Conservation (phyloP, 2,113 vertebrate species). For the Osmerus mordax region DNA sequence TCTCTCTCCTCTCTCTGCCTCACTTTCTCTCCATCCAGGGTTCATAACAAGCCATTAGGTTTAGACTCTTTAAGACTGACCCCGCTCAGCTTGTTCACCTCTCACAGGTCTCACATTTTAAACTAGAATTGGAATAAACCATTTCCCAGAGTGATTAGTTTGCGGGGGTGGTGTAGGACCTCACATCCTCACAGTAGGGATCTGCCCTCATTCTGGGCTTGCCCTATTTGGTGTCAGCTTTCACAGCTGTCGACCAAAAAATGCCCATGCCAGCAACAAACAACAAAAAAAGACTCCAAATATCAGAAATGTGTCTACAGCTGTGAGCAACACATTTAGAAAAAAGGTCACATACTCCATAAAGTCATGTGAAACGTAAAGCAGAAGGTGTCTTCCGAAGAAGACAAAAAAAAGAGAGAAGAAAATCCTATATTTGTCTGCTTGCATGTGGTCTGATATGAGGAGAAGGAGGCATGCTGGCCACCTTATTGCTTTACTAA, state of each 20-base stretch:
- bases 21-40: background rate
- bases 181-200: conserved; percentile 50
- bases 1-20: background rate
- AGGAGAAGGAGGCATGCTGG: background rate
- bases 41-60: background rate
- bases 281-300: conserved; percentile 14
- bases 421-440: background rate
- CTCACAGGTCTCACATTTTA: conserved; percentile 27
- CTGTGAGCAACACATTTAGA: too few species aligned
- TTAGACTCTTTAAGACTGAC: conserved; percentile 21
- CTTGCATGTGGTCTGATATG: conserved; percentile 1
- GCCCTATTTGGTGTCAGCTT: conserved; percentile 51
- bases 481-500: conserved; percentile 32
- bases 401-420: background rate
- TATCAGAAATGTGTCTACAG: background rate
- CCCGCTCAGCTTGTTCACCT: conserved; percentile 36
- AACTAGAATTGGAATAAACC: conserved; percentile 36
- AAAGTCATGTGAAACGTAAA: too few species aligned
- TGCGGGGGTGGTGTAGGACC: background rate
- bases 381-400: background rate
- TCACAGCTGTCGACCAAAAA: conserved; percentile 38
- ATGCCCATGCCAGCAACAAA: conserved; percentile 27
- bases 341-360: too few species aligned
- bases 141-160: conserved; percentile 31
- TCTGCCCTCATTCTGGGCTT: conserved; percentile 58